These are phyloP conservation scores for Chelonoidis abingdonii DNA, from an alignment of 2,113 vertebrate species.

Conservation along the genomic window DNA sequence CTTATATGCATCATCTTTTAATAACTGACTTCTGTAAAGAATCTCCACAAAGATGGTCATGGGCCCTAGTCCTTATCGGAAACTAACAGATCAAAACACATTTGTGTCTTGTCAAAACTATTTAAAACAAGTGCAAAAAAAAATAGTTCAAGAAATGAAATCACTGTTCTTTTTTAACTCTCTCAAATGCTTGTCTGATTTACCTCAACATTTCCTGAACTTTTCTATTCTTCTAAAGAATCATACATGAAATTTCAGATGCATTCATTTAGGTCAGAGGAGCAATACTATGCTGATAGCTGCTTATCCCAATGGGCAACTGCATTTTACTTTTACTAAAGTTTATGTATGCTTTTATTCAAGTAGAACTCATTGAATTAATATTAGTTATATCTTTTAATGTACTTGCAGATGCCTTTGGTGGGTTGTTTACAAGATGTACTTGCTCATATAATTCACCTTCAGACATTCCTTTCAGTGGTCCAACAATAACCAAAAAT, in stretches of 20 bases:
- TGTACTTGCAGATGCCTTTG: background rate
- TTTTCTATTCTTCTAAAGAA: background rate
- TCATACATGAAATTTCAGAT: background rate
- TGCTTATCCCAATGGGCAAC: background rate
- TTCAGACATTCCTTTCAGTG: background rate
- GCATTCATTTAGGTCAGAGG: background rate
- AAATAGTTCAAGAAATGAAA: background rate
- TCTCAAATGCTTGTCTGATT: background rate
- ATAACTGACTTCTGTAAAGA: background rate
- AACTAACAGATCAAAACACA: background rate
- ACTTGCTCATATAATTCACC: background rate
- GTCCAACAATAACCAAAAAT: background rate
- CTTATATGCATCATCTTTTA: background rate
- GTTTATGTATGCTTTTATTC: background rate
- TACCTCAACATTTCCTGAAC: background rate
- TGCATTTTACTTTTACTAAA: background rate
- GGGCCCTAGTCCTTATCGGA: background rate
- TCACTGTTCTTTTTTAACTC: background rate
- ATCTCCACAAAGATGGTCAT: background rate
- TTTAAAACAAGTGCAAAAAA: background rate
- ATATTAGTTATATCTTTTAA: background rate
- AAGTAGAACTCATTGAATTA: background rate
- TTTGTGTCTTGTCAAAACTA: background rate
- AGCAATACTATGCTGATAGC: background rate
- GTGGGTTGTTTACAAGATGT: background rate